Percentiles rank a stretch among this genome's conserved stretches.
Evolutionary conservation across 2,113 vertebrate species (phyloP).

Genomic region (Chamaetylas fuelleborni): DNA sequence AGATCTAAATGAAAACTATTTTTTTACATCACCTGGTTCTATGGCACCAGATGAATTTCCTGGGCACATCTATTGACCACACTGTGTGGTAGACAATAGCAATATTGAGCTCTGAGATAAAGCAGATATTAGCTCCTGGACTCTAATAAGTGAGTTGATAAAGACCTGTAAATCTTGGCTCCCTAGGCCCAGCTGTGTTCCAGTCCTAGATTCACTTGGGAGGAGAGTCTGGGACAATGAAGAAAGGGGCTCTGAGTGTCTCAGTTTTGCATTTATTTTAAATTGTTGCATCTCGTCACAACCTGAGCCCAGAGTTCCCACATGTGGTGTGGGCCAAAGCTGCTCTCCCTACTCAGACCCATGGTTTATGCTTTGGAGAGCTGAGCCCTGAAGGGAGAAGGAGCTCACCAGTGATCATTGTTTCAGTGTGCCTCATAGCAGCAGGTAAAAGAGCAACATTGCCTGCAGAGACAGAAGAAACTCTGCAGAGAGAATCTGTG

Average conservation of each 20-base stretch:
- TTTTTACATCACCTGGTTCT: slow-evolving; percentile 2
- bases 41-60: neutral
- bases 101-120: neutral
- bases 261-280: neutral
- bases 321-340: accelerated
- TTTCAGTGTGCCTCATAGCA: neutral
- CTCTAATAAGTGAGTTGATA: neutral
- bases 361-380: neutral
- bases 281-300: neutral
- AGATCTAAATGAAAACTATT: neutral
- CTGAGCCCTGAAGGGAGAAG: neutral
- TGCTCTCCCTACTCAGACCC: neutral
- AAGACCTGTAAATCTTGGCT: neutral
- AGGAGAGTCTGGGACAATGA: neutral
- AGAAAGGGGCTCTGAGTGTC: neutral
- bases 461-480: neutral
- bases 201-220: neutral
- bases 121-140: neutral
- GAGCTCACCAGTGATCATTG: neutral
- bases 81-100: neutral
- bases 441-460: neutral
- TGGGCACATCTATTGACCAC: neutral
- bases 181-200: neutral
- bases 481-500: neutral
- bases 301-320: neutral